Evolutionary conservation across 2,797 vertebrate species (phyloP), one percentile per base, ranked within the genome.

Genomic region (Octomys mimax): DNA sequence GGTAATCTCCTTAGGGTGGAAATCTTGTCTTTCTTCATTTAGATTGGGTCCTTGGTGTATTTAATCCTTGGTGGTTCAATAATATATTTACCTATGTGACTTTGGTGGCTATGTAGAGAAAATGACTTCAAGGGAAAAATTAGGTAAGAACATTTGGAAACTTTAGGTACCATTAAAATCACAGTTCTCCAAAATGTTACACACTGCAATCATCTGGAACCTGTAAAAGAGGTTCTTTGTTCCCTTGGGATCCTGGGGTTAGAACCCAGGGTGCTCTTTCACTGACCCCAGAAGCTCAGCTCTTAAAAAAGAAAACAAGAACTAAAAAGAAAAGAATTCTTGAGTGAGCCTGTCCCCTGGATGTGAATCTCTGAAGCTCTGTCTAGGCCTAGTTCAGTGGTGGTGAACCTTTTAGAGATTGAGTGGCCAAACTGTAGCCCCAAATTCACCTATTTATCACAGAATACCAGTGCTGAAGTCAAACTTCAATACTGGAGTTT

Each of bases 21-120:
- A 57, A 68, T 85, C 78, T 92, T 95, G 89, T 66, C 10, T 91
- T 79, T 66, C 13, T 92, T 79, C 70, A 39, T 92, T 22, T 78
- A 24, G 62, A 5, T 84, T 42, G 36, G 24, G 39, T 39, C 31
- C 64, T 66, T 66, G 31, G 31, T 66, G 33, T 91, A n/a, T 42
- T 87, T 79, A 79, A 79, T 93, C 8, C 26, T 73, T 91, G 61
- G 19, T 94, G 31, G 33, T 64, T 83, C 19, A 78, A 3, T 91
- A 91, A 42, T 73, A 42, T 75, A 42, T 28, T 75, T 42, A 86
- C 36, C 9, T 36, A 21, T 84, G 28, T 92, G 52, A 92, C 26
- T 78, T 87, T 89, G 64, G 24, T 96, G 42, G 59, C 71, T 42
- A 0, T 82, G 0, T 91, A 75, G 92, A 95, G 52, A 88, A 46